phyloP scores from a whole-genome alignment of 2,797 vertebrate genomes.

The Rhadinocentrus ornatus region DNA sequence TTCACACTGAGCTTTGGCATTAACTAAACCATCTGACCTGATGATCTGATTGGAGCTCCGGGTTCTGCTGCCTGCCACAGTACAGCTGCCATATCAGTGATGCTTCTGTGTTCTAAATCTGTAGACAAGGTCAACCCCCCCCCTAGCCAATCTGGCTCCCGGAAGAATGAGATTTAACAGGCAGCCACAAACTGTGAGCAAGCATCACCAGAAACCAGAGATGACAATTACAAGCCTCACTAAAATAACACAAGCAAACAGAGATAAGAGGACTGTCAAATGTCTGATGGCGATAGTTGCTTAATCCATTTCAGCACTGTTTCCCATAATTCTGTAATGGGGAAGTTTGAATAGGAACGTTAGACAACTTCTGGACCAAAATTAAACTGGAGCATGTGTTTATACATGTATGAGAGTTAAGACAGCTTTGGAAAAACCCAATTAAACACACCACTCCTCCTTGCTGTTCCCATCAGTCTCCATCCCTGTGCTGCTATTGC shows the following conservation, averaged over 20 bases:
- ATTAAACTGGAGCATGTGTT: conserved; percentile 47
- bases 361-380: conserved; percentile 42
- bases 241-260: conserved; percentile 50
- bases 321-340: conserved; percentile 38
- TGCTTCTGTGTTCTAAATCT: conserved; percentile 74
- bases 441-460: conserved; percentile 63
- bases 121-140: conserved; percentile 77
- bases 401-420: conserved; percentile 58
- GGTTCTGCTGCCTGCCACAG: conserved; percentile 73
- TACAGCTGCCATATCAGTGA: conserved; percentile 76
- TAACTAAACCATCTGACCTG: conserved; percentile 72
- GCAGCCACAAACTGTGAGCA: conserved; percentile 36
- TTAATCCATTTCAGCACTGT: conserved; percentile 43
- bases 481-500: conserved; percentile 45
- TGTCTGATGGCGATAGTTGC: conserved; percentile 47
- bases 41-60: conserved; percentile 72
- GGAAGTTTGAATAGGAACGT: conserved; percentile 33
- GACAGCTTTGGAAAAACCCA: conserved; percentile 73
- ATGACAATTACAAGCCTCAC: conserved; percentile 58
- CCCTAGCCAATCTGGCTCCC: conserved; percentile 68
- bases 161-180: conserved; percentile 53
- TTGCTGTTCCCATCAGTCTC: conserved; percentile 52
- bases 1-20: conserved; percentile 52
- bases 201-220: conserved; percentile 52
- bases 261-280: conserved; percentile 47